Evolutionary conservation across 1,140 invertebrate genomes (phyloP).

Genomic region (Drosophila mayri): DNA sequence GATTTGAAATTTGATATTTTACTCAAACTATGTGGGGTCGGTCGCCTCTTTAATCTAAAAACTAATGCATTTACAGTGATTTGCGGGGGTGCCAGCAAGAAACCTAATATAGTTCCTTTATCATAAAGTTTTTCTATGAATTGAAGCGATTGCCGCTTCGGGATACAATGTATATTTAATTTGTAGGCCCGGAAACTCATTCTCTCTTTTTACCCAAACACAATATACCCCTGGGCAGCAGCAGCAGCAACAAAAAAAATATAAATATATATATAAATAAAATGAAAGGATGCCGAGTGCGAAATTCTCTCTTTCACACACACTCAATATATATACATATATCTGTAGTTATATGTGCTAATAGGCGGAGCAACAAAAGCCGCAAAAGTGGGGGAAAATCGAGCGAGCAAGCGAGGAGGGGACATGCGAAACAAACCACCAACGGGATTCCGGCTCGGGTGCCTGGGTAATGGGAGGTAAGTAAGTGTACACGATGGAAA

Average conservation of each 20-base stretch:
- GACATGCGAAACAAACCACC: conserved; percentile 52
- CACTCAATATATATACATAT: not conserved
- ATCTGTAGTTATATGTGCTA: conserved; percentile 52
- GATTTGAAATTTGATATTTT: conserved; percentile 13
- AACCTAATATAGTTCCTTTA: not conserved
- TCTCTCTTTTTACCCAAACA: not conserved
- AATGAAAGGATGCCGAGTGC: conserved; percentile 52
- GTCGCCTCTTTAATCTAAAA: not conserved
- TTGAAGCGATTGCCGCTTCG: not conserved
- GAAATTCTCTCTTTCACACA: conserved; percentile 17
- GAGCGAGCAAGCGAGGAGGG: not conserved
- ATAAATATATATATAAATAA: too few species aligned
- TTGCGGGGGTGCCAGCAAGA: not conserved
- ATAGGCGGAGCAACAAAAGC: conserved; percentile 80
- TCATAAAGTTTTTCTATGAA: conserved; percentile 1
- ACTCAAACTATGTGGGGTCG: not conserved
- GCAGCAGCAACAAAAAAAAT: conserved; percentile 3
- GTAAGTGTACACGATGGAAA: not conserved
- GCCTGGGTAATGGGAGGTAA: conserved; percentile 1
- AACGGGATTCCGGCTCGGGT: conserved; percentile 32
- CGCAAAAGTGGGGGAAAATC: conserved; percentile 21
- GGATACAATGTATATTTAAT: conserved; percentile 15
- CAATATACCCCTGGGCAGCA: conserved; percentile 1
- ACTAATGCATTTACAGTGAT: not conserved
- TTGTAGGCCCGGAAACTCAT: conserved; percentile 16